Evolutionary conservation across 2,888 invertebrate species (phyloP).

Genomic region (Portevinia maculata): DNA sequence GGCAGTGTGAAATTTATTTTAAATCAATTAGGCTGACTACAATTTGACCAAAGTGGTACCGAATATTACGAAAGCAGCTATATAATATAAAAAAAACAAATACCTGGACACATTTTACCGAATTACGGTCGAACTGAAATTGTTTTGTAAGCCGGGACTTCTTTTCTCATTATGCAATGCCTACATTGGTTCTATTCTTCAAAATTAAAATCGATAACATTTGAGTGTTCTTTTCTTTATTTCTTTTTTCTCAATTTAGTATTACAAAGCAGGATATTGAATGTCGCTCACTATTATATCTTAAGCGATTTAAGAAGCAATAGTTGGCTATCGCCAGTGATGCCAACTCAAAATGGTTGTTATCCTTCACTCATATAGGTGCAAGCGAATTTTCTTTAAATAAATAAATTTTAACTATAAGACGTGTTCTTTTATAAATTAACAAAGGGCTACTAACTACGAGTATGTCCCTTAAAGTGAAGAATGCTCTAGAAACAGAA

Average conservation of each 20-base stretch:
- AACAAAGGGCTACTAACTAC: not conserved
- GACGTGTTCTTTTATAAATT: not conserved
- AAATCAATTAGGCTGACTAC: no score
- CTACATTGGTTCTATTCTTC: constrained; percentile 28
- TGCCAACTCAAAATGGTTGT: not conserved
- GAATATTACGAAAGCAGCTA: no score
- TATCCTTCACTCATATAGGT: not conserved
- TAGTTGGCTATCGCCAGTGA: constrained; percentile 13
- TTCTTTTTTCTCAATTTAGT: constrained; percentile 26
- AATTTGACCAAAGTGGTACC: no score
- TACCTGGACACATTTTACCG: no score
- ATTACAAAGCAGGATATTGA: constrained; percentile 37
- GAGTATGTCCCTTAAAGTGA: not conserved
- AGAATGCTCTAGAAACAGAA: not conserved
- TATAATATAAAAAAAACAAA: no score
- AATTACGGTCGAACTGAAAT: no score
- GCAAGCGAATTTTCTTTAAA: not conserved
- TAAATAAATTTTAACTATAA: not conserved
- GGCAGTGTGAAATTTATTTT: no score
- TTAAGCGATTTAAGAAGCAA: not conserved
- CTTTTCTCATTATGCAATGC: not conserved
- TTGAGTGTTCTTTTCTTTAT: constrained; percentile 18
- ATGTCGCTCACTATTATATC: constrained; percentile 29
- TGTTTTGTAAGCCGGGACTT: not conserved
- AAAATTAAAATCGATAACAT: constrained; percentile 39